Conservation (phyloP, 2,113 vertebrate genomes). For the Myrmecobius fasciatus region DNA sequence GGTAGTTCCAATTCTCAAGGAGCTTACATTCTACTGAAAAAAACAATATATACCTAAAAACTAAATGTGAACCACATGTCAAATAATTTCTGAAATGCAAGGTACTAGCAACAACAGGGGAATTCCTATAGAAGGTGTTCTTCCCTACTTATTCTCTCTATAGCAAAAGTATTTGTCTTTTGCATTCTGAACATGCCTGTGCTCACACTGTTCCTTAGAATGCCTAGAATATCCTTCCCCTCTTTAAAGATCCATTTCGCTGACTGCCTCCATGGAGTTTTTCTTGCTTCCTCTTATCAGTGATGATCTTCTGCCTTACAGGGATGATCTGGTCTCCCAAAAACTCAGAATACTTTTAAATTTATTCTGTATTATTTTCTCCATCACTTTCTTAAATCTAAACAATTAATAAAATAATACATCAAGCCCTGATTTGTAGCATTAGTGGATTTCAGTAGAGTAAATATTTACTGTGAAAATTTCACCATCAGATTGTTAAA, state of each 20-base stretch:
- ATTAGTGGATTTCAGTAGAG: background rate
- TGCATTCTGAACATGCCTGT: background rate
- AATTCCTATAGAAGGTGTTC: background rate
- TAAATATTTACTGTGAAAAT: background rate
- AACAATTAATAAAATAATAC: background rate
- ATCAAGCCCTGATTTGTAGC: background rate
- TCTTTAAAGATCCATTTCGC: background rate
- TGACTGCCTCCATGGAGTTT: background rate
- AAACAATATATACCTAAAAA: background rate
- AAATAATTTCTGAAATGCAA: background rate
- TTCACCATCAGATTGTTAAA: background rate
- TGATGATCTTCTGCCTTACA: background rate
- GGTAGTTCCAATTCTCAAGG: background rate
- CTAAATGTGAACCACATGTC: background rate
- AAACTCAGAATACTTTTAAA: background rate
- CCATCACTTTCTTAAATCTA: background rate
- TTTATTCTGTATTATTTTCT: background rate
- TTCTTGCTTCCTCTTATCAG: background rate
- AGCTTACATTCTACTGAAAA: background rate
- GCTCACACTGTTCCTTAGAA: background rate
- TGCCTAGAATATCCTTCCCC: background rate
- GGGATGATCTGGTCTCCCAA: background rate
- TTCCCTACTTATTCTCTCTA: background rate
- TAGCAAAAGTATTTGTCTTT: background rate
- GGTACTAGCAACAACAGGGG: background rate